Conservation (phyloP, 2,888 invertebrate genomes). For the Amphipoea lucens region DNA sequence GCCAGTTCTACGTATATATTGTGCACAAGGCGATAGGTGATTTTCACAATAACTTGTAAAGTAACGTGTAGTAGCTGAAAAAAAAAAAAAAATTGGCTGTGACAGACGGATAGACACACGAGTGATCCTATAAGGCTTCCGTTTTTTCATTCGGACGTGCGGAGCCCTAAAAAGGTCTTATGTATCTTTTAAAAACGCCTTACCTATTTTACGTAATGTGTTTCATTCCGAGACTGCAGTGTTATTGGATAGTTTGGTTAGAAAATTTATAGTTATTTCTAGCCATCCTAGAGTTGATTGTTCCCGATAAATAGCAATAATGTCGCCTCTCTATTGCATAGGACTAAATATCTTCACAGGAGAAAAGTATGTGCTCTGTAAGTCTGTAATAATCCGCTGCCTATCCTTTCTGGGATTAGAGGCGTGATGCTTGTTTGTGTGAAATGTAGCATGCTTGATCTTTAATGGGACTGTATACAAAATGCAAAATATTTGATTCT, state of each 20-base stretch:
- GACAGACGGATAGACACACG: not conserved
- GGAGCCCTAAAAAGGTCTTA: not conserved
- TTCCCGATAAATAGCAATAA: not conserved
- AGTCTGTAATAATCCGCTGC: not conserved
- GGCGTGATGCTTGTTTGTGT: not conserved
- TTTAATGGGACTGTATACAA: not conserved
- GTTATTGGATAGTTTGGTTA: conserved; percentile 1
- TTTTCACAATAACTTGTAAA: not conserved
- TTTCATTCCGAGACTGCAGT: not conserved
- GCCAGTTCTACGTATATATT: not conserved
- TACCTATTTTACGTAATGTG: not conserved
- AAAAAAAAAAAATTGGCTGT: not conserved
- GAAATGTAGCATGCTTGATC: not conserved
- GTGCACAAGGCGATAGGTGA: not conserved
- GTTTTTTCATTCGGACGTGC: not conserved
- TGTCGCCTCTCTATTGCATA: not conserved
- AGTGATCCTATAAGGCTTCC: not conserved
- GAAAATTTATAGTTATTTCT: not conserved
- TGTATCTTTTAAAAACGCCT: not conserved
- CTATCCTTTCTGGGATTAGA: not conserved
- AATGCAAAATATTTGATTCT: not conserved
- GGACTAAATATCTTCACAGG: not conserved
- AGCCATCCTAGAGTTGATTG: not conserved
- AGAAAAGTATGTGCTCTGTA: not conserved
- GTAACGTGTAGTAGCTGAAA: not conserved